These are phyloP conservation scores for Orchestes rusci DNA, from an alignment of 2,888 invertebrate species.

Conservation along the genomic window DNA sequence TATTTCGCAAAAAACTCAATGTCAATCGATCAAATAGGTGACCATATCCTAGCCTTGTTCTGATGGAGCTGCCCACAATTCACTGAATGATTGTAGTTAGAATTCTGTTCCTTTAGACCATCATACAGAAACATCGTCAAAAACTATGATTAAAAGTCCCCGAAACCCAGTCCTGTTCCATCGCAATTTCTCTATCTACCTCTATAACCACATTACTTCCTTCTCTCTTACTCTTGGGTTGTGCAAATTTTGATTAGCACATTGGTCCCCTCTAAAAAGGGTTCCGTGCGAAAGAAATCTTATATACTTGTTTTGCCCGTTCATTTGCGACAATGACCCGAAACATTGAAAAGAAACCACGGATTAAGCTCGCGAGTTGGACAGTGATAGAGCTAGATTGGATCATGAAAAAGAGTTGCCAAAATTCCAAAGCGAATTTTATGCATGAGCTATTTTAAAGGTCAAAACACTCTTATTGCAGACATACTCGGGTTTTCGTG, in stretches of 20 bases:
- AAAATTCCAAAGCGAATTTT: slow-evolving; percentile 12
- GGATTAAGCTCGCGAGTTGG: not conserved
- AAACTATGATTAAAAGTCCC: not conserved
- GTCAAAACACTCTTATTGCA: slow-evolving; percentile 23
- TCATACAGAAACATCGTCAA: too few relatives aligned
- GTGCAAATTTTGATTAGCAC: slow-evolving; percentile 24
- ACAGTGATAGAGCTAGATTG: slow-evolving; percentile 4
- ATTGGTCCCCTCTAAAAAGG: slow-evolving; percentile 25
- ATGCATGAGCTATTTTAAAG: slow-evolving; percentile 25
- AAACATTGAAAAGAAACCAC: not conserved
- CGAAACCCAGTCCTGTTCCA: slow-evolving; percentile 13
- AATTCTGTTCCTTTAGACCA: too few relatives aligned
- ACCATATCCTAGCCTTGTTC: too few relatives aligned
- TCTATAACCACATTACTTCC: slow-evolving; percentile 9
- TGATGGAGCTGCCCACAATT: too few relatives aligned
- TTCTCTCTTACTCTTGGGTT: slow-evolving; percentile 5
- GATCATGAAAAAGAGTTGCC: slow-evolving; percentile 6
- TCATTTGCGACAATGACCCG: slow-evolving; percentile 12
- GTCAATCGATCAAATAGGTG: too few relatives aligned
- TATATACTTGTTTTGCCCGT: slow-evolving; percentile 11
- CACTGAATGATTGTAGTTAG: too few relatives aligned
- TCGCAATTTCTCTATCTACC: slow-evolving; percentile 22
- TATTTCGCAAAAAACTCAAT: too few relatives aligned
- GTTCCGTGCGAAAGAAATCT: slow-evolving; percentile 24
- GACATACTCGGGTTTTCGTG: slow-evolving; percentile 17